Base-by-base conservation (phyloP, 1,140 invertebrate genomes). In the Plodia interpunctella region DNA sequence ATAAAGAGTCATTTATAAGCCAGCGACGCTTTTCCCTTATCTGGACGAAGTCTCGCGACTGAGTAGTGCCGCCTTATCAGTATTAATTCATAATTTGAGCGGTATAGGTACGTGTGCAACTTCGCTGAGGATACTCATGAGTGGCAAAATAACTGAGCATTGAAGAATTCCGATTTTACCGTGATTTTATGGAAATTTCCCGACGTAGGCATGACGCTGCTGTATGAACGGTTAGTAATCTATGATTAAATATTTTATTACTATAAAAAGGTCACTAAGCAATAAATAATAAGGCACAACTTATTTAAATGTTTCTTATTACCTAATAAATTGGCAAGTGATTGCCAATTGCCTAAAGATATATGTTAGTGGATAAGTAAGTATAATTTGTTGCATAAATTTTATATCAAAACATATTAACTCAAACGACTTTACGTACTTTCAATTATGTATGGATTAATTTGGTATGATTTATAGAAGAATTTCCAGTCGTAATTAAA, bases 1-100 rank as follows among this genome's bases (percentile, higher is more conserved):
- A 89, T 89, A 89, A 89, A 87, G 83, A 87, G 83, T 87, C 84
- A 87, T 89, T 89, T 89, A 89, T 89, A 89, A 87, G 86, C 78
- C 80, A 76, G 81, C 75, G 78, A 83, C 80, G 86, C 79, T 83
- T 85, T 83, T 82, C 82, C 79, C 87, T 89, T 89, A 89, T 89
- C 87, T 85, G 83, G 73, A 72, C 81, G 80, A 80, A 80, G 84
- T 87, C 78, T 70, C 79, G 79, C 81, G 79, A 81, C 83, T 88
- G 74, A 86, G 83, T 81, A 78, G 82, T 87, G 83, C 86, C 86
- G 86, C 83, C 82, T 80, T 88, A 87, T 87, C 82, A 62, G 69
- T 76, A 81, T 83, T 88, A 87, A 87, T 88, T 87, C 83, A 88
- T 88, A 88, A 80, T 84, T 88, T 87, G 83, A 79, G 80, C 76